Base-by-base conservation (phyloP, 2,797 vertebrate genomes). In the Anas capensis region DNA sequence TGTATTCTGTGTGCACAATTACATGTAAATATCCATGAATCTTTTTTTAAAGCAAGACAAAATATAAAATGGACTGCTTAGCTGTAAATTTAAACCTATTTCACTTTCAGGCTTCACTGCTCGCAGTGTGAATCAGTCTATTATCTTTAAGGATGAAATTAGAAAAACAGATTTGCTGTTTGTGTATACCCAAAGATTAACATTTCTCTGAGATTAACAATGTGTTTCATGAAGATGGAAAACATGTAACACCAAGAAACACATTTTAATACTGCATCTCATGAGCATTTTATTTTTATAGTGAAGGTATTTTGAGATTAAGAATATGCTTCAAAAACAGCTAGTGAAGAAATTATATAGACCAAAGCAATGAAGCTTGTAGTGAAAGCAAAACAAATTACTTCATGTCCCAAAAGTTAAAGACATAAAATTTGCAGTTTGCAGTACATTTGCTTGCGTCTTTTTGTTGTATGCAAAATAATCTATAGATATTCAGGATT, bases 81-180 rank as follows among this genome's bases (percentile, higher is more conserved):
- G 94, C 92, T 95, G 92, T 95, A 96, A 97, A 98, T 97, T 97
- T 95, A 96, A 97, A 96, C 92, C 86, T 93, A 95, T 96, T 97
- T 96, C 93, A 94, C 90, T 95, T 95, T 93, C 93, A 94, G 80
- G 79, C 93, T 96, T 95, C 91, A 70, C 75, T 68, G 65, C 88
- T 95, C 94, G 82, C 92, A 95, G 42, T 89, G 72, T 91, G 95
- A 97, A 97, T 97, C 94, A 96, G 84, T 76, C 97, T 82, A 96
- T 97, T 97, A 96, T 78, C 95, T 96, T 92, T 68, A 69, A 95
- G 81, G 86, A 95, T 92, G 96, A 97, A 97, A 97, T 96, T 83
- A 96, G 93, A 82, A 97, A 92, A 82, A 93, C 65, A 91, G 79
- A 81, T 79, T 83, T 91, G 79, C 82, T 91, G 79, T 88, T 95